Evolutionary conservation across 2,797 vertebrate genomes (phyloP), one percentile per base, ranked within the genome.

Genomic region (Remorina albescens): DNA sequence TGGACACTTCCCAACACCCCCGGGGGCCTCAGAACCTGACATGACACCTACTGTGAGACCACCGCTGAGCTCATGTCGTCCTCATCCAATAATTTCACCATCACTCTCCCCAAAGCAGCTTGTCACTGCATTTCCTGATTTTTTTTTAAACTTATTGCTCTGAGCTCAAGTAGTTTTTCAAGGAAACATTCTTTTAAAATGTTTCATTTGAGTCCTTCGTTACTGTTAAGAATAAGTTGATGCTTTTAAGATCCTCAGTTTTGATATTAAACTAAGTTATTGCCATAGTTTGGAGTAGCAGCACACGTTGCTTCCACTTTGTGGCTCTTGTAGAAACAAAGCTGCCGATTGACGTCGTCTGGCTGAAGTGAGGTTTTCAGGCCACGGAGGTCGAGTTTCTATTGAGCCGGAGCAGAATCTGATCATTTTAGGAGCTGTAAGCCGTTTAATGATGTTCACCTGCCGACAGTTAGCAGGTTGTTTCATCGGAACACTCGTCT

Each of bases 1-100:
- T 42, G 70, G 61, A 80, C 56, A 63, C 69, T 68, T 75, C 60
- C 41, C 42, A 41, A 61, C 78, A 61, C 58, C 69, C 64, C 63
- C 53, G 9, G 66, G 42, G 50, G 53, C 65, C 64, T 82, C n/a
- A 32, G 25, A 68, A 44, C 44, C 36, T 50, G 49, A 51, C 63
- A 76, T 6, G 49, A 21, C 13, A 16, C 62, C 50, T 25, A 41
- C 77, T 57, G 66, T 56, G 53, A 26, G 39, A 60, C 67, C 18
- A 62, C 26, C 60, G 26, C 61, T 7, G 32, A 54, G 42, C 62
- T 76, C 73, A 67, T 63, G 66, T 72, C 62, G 59, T 66, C 50
- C 50, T 68, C 70, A 44, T 5, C 51, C 47, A 47, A 67, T 63
- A 60, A 63, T 67, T 74, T 67, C 53, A 41, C 56, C 37, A 16